A percentile compares a stretch with the other conserved stretches of the same genome.
Evolutionary conservation across 2,797 vertebrate genomes (phyloP).

Genomic region (Poeciliopsis turneri): DNA sequence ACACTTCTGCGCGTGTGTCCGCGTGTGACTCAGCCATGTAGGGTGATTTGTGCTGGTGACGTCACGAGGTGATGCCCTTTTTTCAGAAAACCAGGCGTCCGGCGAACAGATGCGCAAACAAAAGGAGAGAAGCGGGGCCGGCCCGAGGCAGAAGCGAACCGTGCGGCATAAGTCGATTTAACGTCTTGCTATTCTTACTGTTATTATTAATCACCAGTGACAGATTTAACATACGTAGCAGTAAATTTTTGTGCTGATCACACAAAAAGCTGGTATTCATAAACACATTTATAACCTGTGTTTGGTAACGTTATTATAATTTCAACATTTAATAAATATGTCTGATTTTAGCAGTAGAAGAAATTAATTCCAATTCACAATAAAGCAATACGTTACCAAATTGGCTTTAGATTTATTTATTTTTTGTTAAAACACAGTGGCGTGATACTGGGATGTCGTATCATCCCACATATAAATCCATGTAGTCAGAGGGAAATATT

Average conservation of each 20-base stretch:
- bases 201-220: too few species aligned
- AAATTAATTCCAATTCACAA: background rate
- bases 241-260: too few species aligned
- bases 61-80: constrained; percentile 62
- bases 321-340: background rate
- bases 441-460: background rate
- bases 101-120: background rate
- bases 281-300: too few species aligned
- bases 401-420: too few species aligned
- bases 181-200: background rate
- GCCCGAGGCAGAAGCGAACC: background rate
- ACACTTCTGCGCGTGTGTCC: background rate
- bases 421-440: background rate
- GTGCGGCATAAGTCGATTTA: background rate
- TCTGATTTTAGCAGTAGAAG: background rate
- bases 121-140: background rate
- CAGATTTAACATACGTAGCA: too few species aligned
- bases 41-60: constrained; percentile 42
- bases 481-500: background rate
- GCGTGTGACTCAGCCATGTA: constrained; percentile 4
- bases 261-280: too few species aligned
- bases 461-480: background rate
- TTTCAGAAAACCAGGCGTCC: constrained; percentile 12
- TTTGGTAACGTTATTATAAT: background rate
- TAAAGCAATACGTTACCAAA: too few species aligned